Evolutionary conservation across 2,797 vertebrate genomes (phyloP).

Genomic region (Hippocampus kuda): DNA sequence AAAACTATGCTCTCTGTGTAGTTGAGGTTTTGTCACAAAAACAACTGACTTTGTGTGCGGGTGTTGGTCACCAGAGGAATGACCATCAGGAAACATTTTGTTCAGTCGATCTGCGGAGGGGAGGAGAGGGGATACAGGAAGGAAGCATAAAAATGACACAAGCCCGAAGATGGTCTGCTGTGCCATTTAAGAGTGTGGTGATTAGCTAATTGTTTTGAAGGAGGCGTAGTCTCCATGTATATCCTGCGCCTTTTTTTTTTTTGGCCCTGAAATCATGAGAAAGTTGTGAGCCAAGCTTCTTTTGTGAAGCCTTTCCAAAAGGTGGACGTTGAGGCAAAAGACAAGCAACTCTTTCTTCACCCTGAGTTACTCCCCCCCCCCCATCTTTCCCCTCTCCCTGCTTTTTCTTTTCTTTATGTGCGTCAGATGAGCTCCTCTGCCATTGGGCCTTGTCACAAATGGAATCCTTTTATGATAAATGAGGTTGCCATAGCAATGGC

Average conservation of each 20-base stretch:
- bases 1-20: slow-evolving; percentile 5
- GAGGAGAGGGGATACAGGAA: slow-evolving; percentile 38
- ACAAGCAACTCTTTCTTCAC: slow-evolving; percentile 64
- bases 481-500: slow-evolving; percentile 76
- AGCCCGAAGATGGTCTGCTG: slow-evolving; percentile 31
- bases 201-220: slow-evolving; percentile 60
- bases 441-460: slow-evolving; percentile 59
- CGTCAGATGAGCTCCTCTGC: slow-evolving; percentile 31
- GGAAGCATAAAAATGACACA: slow-evolving; percentile 26
- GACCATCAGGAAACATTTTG: slow-evolving; percentile 15
- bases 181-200: slow-evolving; percentile 45
- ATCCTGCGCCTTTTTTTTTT: slow-evolving; percentile 57
- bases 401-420: slow-evolving; percentile 22
- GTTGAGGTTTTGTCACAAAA: not conserved
- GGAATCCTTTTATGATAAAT: slow-evolving; percentile 71
- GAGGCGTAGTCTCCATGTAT: slow-evolving; percentile 53
- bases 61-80: slow-evolving; percentile 6
- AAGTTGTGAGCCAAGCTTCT: slow-evolving; percentile 46
- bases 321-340: slow-evolving; percentile 67
- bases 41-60: slow-evolving; percentile 15
- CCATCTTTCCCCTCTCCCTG: slow-evolving; percentile 20
- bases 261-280: slow-evolving; percentile 48
- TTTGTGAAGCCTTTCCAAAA: slow-evolving; percentile 54
- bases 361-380: slow-evolving; percentile 37
- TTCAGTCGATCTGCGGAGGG: slow-evolving; percentile 29